Percentiles rank a stretch among this genome's conserved stretches.
Evolutionary conservation across 2,113 vertebrate species (phyloP).

Genomic region (Sciurus niger): DNA sequence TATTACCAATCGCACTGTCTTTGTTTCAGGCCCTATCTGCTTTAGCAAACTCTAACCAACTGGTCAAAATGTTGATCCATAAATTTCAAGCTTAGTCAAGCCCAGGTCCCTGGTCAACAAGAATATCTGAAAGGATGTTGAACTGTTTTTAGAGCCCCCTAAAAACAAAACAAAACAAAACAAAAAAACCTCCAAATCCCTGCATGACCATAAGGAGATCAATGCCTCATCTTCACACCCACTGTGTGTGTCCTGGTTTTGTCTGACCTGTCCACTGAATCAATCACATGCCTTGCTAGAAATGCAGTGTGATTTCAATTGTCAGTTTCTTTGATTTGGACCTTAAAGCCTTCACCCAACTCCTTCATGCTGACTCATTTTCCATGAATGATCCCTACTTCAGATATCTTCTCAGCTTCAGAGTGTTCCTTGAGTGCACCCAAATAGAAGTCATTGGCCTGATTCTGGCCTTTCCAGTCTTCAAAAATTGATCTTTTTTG

Average conservation of each 20-base stretch:
- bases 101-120: background rate
- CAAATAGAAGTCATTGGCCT: background rate
- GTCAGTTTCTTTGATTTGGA: background rate
- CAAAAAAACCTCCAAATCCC: background rate
- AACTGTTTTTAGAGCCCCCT: background rate
- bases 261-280: background rate
- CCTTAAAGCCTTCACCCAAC: background rate
- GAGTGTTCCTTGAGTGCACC: background rate
- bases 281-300: background rate
- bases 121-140: background rate
- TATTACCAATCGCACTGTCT: background rate
- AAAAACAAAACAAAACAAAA: background rate
- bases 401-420: background rate
- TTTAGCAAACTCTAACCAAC: background rate
- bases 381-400: background rate
- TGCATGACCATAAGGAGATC: background rate
- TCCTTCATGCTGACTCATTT: background rate
- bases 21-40: background rate
- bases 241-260: background rate
- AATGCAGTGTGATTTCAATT: background rate
- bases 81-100: background rate
- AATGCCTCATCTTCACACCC: background rate
- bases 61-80: background rate
- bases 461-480: background rate
- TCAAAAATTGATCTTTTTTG: slow-evolving; percentile 51